Base-by-base conservation (phyloP, 2,113 vertebrate genomes). In the Pardalotus punctatus region DNA sequence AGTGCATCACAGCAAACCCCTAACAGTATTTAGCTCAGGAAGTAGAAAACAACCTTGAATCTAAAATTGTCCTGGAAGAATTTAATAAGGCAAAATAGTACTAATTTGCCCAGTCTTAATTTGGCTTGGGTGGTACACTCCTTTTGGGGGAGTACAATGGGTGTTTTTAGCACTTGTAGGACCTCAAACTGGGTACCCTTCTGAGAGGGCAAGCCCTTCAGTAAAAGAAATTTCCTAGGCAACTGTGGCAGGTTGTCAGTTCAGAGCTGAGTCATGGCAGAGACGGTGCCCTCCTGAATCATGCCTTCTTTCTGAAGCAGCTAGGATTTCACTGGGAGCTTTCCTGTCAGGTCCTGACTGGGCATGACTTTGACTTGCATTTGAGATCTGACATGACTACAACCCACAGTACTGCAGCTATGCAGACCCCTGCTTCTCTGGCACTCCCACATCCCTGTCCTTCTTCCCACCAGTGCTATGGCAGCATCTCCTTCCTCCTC, bases 321-420 rank as follows among this genome's bases (percentile, higher is more conserved):
- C 43, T 76, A 56, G 40, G 53, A 53, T 96, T 95, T 94, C 76
- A 86, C 65, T 7, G 3, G 14, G 12, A 96, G 38, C 29, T 86
- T 96, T 93, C 92, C 48, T 94, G 90, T 96, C 43, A 35, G 90
- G 72, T 96, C 93, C 92, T 97, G 95, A 95, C 94, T 93, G 69
- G 88, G 56, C 90, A 87, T 42, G 96, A 96, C 92, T 88, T 92
- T 78, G 69, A 71, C 83, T 74, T 60, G 76, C 76, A 56, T 64
- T 80, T 83, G 67, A 88, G 65, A 94, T 88, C 43, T 66, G 61
- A 80, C 76, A 48, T 4, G n/a, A 53, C 80, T 90, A 25, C 47
- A 93, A 58, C 24, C 33, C 76, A 73, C 38, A 3, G 51, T 29
- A 27, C 51, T 79, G 80, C 82, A 66, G 47, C 29, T 80, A 53